Percentiles rank a stretch among this genome's conserved stretches.
Evolutionary conservation across 1,140 invertebrate genomes (phyloP).

Genomic region (Cephus cinctus): DNA sequence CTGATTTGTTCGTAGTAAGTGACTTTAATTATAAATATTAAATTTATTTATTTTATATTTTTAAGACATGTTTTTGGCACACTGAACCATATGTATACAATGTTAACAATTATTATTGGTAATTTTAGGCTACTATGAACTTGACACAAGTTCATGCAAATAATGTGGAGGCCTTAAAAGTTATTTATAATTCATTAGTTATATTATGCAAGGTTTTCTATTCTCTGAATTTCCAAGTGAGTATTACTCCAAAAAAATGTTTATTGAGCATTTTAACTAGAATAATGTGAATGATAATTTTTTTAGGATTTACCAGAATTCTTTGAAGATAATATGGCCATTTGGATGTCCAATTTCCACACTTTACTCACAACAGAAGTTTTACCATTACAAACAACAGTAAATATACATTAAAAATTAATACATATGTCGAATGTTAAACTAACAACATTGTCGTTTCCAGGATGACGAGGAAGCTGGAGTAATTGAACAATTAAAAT

Average conservation of each 20-base stretch:
- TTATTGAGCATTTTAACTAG: conserved; percentile 6
- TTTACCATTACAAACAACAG: conserved; percentile 66
- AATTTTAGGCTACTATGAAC: conserved; percentile 78
- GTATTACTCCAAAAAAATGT: conserved; percentile 17
- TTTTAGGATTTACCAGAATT: conserved; percentile 90
- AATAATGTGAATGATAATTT: conserved; percentile 13
- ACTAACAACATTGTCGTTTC: conserved; percentile 20
- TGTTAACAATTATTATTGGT: conserved; percentile 21
- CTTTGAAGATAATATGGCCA: conserved; percentile 96
- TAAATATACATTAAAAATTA: conserved; percentile 47
- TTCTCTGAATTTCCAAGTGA: conserved; percentile 89
- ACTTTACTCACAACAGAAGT: conserved; percentile 77
- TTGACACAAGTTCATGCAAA: conserved; percentile 74
- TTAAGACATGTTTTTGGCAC: neutral
- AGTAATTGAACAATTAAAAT: conserved; percentile 86
- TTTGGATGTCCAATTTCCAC: conserved; percentile 92
- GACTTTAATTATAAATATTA: conserved; percentile 3
- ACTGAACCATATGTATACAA: neutral
- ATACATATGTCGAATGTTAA: conserved; percentile 14
- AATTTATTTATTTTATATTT: conserved; percentile 13
- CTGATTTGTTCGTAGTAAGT: conserved; percentile 83
- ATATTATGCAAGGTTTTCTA: conserved; percentile 96
- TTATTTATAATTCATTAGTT: conserved; percentile 87
- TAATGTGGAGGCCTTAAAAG: conserved; percentile 77
- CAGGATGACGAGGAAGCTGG: conserved; percentile 87